A percentile compares a stretch with the other conserved stretches of the same genome.
Conservation (phyloP, 2,888 invertebrate species). For the Glaucopsyche alexis region DNA sequence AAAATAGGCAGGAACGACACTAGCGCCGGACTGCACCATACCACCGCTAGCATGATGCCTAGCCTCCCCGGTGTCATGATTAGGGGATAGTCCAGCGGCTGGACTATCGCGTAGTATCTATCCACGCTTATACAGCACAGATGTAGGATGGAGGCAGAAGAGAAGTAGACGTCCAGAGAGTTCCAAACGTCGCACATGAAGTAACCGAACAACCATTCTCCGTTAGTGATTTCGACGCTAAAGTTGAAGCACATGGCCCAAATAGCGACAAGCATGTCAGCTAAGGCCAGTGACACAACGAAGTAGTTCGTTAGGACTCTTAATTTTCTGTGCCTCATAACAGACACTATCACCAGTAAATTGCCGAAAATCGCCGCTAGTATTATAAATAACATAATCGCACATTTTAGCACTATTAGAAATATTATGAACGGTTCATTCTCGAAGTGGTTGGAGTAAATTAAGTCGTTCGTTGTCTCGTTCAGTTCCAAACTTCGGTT, state of each 20-base stretch:
- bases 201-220: slow-evolving; percentile 92
- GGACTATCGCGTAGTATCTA: slow-evolving; percentile 94
- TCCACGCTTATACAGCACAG: slow-evolving; percentile 95
- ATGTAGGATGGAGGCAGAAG: slow-evolving; percentile 95
- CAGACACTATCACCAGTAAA: slow-evolving; percentile 92
- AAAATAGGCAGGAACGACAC: slow-evolving; percentile 97
- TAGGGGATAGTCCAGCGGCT: slow-evolving; percentile 94
- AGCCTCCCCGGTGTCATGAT: slow-evolving; percentile 93
- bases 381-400: slow-evolving; percentile 93
- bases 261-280: slow-evolving; percentile 96
- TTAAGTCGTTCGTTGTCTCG: slow-evolving; percentile 58
- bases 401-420: slow-evolving; percentile 83
- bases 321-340: slow-evolving; percentile 82
- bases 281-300: slow-evolving; percentile 95
- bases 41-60: slow-evolving; percentile 90
- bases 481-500: slow-evolving; percentile 63
- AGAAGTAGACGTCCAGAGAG: slow-evolving; percentile 96
- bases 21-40: slow-evolving; percentile 95
- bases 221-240: slow-evolving; percentile 90
- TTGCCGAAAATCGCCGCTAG: slow-evolving; percentile 94
- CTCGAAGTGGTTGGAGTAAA: slow-evolving; percentile 62
- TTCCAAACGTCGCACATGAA: slow-evolving; percentile 98
- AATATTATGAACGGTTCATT: slow-evolving; percentile 78
- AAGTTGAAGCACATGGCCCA: slow-evolving; percentile 97
- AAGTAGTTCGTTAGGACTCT: slow-evolving; percentile 96